A percentile compares a stretch with the other conserved stretches of the same genome.
These are phyloP conservation scores for Pogonophryne albipinna DNA, from an alignment of 2,797 vertebrate genomes.

Conservation along the genomic window DNA sequence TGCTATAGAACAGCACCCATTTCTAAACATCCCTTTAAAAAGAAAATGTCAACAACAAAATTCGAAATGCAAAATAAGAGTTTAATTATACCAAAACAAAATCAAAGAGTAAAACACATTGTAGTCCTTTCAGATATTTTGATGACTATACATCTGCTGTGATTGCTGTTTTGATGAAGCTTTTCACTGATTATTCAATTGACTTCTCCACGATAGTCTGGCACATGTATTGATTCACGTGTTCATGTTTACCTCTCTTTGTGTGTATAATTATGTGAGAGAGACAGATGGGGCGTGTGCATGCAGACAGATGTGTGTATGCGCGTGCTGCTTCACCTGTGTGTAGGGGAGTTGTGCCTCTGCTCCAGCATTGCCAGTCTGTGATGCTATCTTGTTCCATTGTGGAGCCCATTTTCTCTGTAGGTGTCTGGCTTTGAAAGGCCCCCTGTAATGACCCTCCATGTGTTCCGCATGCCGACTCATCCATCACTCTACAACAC, in stretches of 20 bases:
- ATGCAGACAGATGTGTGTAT: slow-evolving; percentile 21
- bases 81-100: neutral
- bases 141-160: neutral
- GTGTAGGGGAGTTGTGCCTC: slow-evolving; percentile 7
- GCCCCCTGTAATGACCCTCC: slow-evolving; percentile 66
- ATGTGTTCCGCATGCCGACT: slow-evolving; percentile 42
- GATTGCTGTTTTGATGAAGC: slow-evolving; percentile 16
- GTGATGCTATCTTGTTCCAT: slow-evolving; percentile 55
- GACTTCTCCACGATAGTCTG: slow-evolving; percentile 6
- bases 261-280: slow-evolving; percentile 7
- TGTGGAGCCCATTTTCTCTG: slow-evolving; percentile 48
- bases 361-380: slow-evolving; percentile 34
- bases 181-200: slow-evolving; percentile 22
- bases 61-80: neutral
- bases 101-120: neutral
- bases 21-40: no score
- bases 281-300: neutral
- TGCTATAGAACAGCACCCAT: no score
- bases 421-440: slow-evolving; percentile 47
- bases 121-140: neutral
- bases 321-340: neutral
- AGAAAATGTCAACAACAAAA: neutral
- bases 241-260: slow-evolving; percentile 11
- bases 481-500: slow-evolving; percentile 69
- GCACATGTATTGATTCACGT: slow-evolving; percentile 26